Evolutionary conservation across 2,888 invertebrate genomes (phyloP).

Genomic region (Coleophora deauratella): DNA sequence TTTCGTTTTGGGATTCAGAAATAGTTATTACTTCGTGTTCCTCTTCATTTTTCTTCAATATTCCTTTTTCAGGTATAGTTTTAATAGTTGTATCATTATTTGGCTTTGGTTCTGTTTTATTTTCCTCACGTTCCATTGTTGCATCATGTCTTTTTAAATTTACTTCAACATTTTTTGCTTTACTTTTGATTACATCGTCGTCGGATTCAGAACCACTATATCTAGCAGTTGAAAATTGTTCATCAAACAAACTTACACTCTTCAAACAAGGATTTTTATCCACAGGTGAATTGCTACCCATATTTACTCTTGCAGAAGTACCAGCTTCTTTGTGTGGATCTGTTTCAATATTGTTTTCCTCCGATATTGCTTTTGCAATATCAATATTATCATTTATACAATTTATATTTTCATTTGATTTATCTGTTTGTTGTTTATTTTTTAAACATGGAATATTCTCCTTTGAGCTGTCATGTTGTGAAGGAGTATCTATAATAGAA

Average conservation of each 20-base stretch:
- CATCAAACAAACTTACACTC: conserved; percentile 48
- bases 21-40: not conserved
- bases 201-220: conserved; percentile 32
- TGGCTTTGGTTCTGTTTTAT: not conserved
- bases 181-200: not conserved
- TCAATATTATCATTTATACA: too few relatives aligned
- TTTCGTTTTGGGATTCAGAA: not conserved
- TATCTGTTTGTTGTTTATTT: conserved; percentile 3
- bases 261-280: conserved; percentile 43
- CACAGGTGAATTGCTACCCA: not conserved
- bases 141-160: conserved; percentile 2
- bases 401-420: conserved; percentile 14
- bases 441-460: too few relatives aligned
- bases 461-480: too few relatives aligned
- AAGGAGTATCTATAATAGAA: not conserved
- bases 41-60: conserved; percentile 4
- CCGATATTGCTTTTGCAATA: conserved; percentile 9
- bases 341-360: not conserved
- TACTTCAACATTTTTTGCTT: conserved; percentile 6
- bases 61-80: too few relatives aligned
- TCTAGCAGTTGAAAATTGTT: conserved; percentile 35
- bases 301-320: not conserved
- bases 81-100: too few relatives aligned
- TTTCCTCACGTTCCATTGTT: conserved; percentile 2
- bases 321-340: conserved; percentile 9